phyloP scores from a whole-genome alignment of 2,888 invertebrate genomes.

The Itoplectis maculator region DNA sequence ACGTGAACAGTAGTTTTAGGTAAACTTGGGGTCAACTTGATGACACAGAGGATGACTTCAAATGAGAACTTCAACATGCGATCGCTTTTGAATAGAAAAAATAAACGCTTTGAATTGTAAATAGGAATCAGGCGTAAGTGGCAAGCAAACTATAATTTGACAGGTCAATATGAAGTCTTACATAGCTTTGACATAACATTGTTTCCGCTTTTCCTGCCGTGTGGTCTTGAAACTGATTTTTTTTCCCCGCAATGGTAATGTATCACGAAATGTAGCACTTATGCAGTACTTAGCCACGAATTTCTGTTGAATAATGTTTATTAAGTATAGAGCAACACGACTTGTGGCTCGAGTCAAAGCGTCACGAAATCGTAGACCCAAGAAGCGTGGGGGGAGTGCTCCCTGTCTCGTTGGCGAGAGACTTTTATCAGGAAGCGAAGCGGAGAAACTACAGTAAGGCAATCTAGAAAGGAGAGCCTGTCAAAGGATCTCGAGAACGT shows the following conservation, averaged over 20 bases:
- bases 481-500: conserved; percentile 53
- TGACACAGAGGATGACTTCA: no score
- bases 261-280: no score
- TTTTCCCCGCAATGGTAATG: no score
- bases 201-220: background rate
- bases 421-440: conserved; percentile 54
- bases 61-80: no score
- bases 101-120: background rate
- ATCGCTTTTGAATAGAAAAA: background rate
- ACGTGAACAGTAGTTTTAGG: no score
- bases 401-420: conserved; percentile 20
- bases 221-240: background rate
- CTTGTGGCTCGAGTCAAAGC: background rate
- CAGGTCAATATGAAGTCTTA: background rate
- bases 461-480: conserved; percentile 47
- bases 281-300: no score
- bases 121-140: background rate
- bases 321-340: background rate
- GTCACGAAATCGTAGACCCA: conserved; percentile 4
- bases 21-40: no score
- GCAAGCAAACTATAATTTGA: background rate
- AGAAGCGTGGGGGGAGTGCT: background rate
- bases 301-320: background rate
- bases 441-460: conserved; percentile 50
- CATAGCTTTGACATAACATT: background rate